phyloP scores from a whole-genome alignment of 1,140 invertebrate species.

The Drosophila pallidifrons region DNA sequence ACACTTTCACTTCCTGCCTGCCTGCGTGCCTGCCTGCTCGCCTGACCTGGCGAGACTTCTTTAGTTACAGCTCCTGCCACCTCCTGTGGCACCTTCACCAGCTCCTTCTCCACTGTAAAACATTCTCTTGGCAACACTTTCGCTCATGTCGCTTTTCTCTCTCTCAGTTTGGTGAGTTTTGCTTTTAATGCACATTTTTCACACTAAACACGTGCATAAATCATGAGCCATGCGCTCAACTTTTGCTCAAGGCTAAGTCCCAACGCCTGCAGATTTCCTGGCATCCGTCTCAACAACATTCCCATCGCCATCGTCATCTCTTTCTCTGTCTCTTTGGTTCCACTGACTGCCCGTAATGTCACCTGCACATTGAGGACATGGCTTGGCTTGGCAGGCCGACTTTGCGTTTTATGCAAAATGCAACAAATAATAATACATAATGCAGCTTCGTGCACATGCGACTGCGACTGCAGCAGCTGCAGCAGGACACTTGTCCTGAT shows the following conservation, averaged over 20 bases:
- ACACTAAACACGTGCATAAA: conserved; percentile 83
- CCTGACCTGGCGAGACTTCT: conserved; percentile 18
- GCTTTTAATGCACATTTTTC: conserved; percentile 80
- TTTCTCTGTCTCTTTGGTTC: conserved; percentile 16
- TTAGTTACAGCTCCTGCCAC: not conserved
- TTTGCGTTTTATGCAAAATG: conserved; percentile 44
- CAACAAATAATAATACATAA: conserved; percentile 75
- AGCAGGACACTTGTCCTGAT: conserved; percentile 80
- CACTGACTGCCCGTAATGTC: conserved; percentile 53
- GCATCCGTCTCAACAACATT: not conserved
- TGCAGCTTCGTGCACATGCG: conserved; percentile 54
- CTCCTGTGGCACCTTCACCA: conserved; percentile 5
- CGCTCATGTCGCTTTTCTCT: conserved; percentile 26
- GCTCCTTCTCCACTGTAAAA: not conserved
- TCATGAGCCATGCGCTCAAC: conserved; percentile 66
- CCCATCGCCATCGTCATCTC: conserved; percentile 6
- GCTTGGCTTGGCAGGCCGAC: conserved; percentile 11
- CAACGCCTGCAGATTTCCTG: conserved; percentile 27
- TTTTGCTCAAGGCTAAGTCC: conserved; percentile 76
- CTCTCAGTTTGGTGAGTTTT: conserved; percentile 35
- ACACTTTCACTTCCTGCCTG: conserved; percentile 74
- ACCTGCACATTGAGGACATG: conserved; percentile 63
- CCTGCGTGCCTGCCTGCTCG: conserved; percentile 22
- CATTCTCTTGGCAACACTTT: conserved; percentile 70
- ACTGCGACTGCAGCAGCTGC: not conserved